Evolutionary conservation across 2,113 vertebrate genomes (phyloP).

Genomic region (Pterocles orientalis): DNA sequence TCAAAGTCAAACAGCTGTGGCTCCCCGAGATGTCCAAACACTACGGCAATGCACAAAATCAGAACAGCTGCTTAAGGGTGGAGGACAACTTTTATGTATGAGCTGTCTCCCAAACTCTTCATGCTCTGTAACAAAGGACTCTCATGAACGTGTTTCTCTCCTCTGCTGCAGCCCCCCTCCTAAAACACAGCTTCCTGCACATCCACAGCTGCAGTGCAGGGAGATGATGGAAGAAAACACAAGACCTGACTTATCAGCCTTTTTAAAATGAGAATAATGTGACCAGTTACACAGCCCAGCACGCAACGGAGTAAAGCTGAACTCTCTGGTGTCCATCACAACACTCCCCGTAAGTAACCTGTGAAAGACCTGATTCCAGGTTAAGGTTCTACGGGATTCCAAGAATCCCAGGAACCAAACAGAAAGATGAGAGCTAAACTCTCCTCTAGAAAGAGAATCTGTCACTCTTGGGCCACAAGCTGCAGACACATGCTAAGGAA

Average conservation of each 20-base stretch:
- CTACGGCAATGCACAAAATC: not conserved
- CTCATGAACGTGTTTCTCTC: not conserved
- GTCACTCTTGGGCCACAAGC: not conserved
- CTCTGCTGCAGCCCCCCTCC: not conserved
- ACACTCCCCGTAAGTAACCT: not conserved
- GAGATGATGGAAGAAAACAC: not conserved
- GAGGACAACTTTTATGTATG: not conserved
- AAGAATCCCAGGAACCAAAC: not conserved
- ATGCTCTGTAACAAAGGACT: not conserved
- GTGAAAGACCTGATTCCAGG: not conserved
- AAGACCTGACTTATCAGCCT: not conserved
- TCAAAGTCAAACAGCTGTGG: slow-evolving; percentile 17
- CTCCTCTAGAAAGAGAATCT: not conserved
- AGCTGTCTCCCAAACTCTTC: not conserved
- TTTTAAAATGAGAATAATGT: not conserved
- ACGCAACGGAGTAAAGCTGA: fast-evolving
- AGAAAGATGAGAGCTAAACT: not conserved
- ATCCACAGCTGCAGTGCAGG: not conserved
- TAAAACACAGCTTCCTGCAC: not conserved
- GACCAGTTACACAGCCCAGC: not conserved
- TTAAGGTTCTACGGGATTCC: not conserved
- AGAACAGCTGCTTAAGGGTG: slow-evolving; percentile 43
- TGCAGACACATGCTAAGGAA: not conserved
- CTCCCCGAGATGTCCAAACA: not conserved
- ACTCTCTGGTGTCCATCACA: not conserved